Evolutionary conservation across 2,797 vertebrate genomes (phyloP).

Genomic region (Sebastes steindachneri): DNA sequence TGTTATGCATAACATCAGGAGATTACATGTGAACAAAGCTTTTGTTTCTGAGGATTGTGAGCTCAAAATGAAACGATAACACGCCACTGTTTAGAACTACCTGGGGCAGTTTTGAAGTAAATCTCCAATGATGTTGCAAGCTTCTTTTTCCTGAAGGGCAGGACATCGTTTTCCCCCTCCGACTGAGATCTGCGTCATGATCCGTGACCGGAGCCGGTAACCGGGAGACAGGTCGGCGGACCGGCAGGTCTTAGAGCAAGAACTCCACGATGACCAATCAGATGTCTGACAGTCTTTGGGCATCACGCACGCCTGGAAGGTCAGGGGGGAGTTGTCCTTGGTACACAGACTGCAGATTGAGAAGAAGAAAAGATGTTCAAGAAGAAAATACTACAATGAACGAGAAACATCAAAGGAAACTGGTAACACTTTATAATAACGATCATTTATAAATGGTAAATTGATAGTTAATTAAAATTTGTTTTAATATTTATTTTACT

Average conservation of each 20-base stretch:
- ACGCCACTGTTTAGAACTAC: slow-evolving; percentile 65
- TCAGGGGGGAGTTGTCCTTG: slow-evolving; percentile 84
- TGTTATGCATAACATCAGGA: neutral
- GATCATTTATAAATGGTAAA: neutral
- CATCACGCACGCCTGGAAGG: slow-evolving; percentile 89
- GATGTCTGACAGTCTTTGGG: slow-evolving; percentile 89
- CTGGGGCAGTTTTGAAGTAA: slow-evolving; percentile 90
- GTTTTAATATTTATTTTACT: too few relatives aligned
- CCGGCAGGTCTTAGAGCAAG: slow-evolving; percentile 89
- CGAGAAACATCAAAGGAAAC: neutral
- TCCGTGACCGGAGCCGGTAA: slow-evolving; percentile 87
- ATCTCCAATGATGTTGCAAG: slow-evolving; percentile 86
- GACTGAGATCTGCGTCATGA: slow-evolving; percentile 81
- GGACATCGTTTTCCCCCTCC: slow-evolving; percentile 86
- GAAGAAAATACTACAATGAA: slow-evolving; percentile 8
- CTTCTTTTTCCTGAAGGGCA: slow-evolving; percentile 89
- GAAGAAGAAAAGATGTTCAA: neutral
- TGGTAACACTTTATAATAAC: neutral
- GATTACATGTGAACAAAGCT: neutral
- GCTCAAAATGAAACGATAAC: neutral
- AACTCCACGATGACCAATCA: slow-evolving; percentile 91
- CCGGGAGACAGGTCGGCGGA: slow-evolving; percentile 85
- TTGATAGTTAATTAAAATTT: too few relatives aligned
- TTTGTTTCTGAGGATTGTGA: neutral
- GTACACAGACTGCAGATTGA: slow-evolving; percentile 86